Evolutionary conservation across 2,888 invertebrate species (phyloP), one percentile per base, ranked within the genome.

Genomic region (Caenorhabditis zanzibari): DNA sequence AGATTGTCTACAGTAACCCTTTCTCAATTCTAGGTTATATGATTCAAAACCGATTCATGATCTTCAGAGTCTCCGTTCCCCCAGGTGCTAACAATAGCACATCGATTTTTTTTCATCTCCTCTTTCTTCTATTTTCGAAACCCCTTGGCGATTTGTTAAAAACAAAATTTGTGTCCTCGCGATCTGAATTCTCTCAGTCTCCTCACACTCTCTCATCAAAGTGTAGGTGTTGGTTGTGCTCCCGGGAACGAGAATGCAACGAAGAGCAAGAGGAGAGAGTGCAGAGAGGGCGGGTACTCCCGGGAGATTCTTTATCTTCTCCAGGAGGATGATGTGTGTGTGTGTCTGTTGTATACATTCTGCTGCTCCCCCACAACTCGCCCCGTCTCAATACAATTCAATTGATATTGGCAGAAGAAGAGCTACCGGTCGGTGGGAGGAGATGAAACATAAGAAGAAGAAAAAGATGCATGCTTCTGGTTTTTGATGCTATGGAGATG

Each of bases 161-260:
- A 76, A 76, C 68, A 76, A 76, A 68, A 76, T 76, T 58, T 56
- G 59, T 47, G 44, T 58, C 76, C 47, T 22, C 19, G 19, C 63
- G 19, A 47, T 28, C 72, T 2, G 22, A 38, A 61, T 24, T 47
- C 75, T 64, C 58, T 44, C 12, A n/a, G 44, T 66, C 66, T 76
- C 66, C 54, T 24, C n/a, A n/a, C 41, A 47, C 52, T 44, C 63
- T 61, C 32, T 49, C 63, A 64, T 63, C 61, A 41, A 76, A 76
- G 76, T 68, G 76, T 76, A 76, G 76, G 76, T 76, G 76, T 76
- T 76, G 76, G 76, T 76, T 69, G 74, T 61, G 74, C 63, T 73
- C 73, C 61, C 32, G 38, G 38, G 41, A 52, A 28, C 44, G 66
- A 41, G 69, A 69, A 58, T 52, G 41, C 19, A 76, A 63, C 14